Base-by-base conservation (phyloP, 2,113 vertebrate genomes). In the Uropsilus gracilis region DNA sequence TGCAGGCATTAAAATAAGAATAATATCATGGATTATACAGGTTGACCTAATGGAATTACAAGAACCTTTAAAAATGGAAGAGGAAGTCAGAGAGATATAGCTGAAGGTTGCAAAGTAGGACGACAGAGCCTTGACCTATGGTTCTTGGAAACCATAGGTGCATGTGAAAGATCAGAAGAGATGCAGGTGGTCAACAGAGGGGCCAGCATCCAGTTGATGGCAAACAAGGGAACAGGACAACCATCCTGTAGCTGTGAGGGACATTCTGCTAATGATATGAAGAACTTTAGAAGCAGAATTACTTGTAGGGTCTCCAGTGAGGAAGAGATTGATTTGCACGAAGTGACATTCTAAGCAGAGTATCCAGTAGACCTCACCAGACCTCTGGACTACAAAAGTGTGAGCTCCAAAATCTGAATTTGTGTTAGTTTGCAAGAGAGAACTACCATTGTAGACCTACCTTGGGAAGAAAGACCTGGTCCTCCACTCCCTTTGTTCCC, bases 401-500 rank as follows among this genome's bases (percentile, higher is more conserved):
- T 30, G 8, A 92, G 11, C 44, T 48, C 32, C 28, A 39, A 89
- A 24, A 39, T 55, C 16, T 32, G 53, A 55, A 4, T 39, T 4
- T 72, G 20, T 18, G 12, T 32, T n/a, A 17, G 5, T 13, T 78
- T 18, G 16, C 57, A 73, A 61, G 34, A 73, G 9, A 59, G 14
- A 44, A 30, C 17, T 7, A 16, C n/a, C 32, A 16, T 3, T n/a
- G n/a, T n/a, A n/a, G 1, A 64, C 20, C 6, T 72, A 17, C 6
- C 71, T 22, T n/a, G 32, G 57, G 39, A 50, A 69, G n/a, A 18
- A 6, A 63, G 3, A 0, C 17, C 30, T 66, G 24, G 0, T 7
- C 20, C 12, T 26, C 2, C 1, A 16, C 2, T 3, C 1, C 10
- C 18, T 9, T 7, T n/a, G n/a, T n/a, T n/a, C n/a, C n/a, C n/a